These are phyloP conservation scores for Phengaris arion DNA, from an alignment of 2,888 invertebrate species.

Conservation along the genomic window DNA sequence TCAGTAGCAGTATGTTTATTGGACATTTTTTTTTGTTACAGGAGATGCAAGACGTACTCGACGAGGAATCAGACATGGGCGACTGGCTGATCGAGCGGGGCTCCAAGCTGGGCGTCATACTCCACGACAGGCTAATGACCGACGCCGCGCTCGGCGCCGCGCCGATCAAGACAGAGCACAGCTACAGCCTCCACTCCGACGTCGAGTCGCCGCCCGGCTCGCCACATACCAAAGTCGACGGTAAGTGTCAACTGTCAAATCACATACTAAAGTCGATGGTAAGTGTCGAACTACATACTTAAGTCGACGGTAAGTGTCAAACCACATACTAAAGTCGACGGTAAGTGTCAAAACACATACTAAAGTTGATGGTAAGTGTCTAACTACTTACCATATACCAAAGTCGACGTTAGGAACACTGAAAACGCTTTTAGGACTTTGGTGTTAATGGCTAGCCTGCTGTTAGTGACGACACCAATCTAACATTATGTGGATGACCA, in stretches of 20 bases:
- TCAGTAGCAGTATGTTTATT: not conserved
- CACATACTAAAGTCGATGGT: not conserved
- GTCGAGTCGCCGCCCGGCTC: slow-evolving; percentile 85
- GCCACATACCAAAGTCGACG: slow-evolving; percentile 86
- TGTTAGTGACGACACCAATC: not conserved
- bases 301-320: not conserved
- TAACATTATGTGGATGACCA: too few relatives aligned
- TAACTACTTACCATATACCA: not conserved
- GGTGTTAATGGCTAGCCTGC: too few relatives aligned
- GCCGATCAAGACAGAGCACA: slow-evolving; percentile 95
- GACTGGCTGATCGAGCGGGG: slow-evolving; percentile 86
- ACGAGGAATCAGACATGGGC: slow-evolving; percentile 82
- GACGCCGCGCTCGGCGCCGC: slow-evolving; percentile 89
- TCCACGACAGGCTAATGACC: slow-evolving; percentile 94
- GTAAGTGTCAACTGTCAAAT: slow-evolving; percentile 61
- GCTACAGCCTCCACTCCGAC: slow-evolving; percentile 90
- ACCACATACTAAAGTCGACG: not conserved
- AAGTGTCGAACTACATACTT: not conserved
- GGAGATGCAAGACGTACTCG: slow-evolving; percentile 82
- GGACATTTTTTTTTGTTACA: slow-evolving; percentile 54
- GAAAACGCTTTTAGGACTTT: too few relatives aligned
- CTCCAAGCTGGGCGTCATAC: slow-evolving; percentile 84
- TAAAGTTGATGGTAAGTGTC: not conserved
- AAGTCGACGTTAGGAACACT: not conserved
- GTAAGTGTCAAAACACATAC: not conserved